phyloP scores from a whole-genome alignment of 2,113 vertebrate genomes.

The Xiphophorus couchianus region DNA sequence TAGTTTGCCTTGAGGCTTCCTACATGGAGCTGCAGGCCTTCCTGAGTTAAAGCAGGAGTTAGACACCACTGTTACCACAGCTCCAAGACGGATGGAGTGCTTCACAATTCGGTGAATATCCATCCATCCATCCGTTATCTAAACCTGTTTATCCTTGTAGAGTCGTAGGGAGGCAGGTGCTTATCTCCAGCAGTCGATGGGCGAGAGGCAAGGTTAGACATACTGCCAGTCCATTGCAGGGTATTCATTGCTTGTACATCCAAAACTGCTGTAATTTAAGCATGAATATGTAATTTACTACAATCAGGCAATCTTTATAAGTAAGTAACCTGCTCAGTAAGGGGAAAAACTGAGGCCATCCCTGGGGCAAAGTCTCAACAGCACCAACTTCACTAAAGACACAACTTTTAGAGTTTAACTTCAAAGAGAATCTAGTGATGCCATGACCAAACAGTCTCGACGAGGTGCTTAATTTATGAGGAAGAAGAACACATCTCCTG shows the following conservation, averaged over 20 bases:
- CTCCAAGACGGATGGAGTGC: background rate
- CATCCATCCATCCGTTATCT: too few species aligned
- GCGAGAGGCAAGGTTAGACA: too few species aligned
- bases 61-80: background rate
- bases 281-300: background rate
- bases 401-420: conserved; percentile 1
- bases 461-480: background rate
- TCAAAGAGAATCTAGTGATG: conserved; percentile 1
- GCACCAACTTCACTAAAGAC: background rate
- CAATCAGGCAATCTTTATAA: background rate
- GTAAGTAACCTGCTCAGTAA: background rate
- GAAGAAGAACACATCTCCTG: background rate
- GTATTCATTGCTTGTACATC: background rate
- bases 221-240: too few species aligned
- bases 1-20: conserved; percentile 10
- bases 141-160: too few species aligned
- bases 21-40: background rate
- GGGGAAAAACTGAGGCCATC: background rate
- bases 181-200: too few species aligned
- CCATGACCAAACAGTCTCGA: too few species aligned
- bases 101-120: background rate
- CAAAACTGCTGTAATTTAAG: background rate
- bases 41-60: background rate
- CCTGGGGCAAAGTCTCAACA: background rate
- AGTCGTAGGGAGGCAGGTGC: too few species aligned